Conservation (phyloP, 2,888 invertebrate species). For the Hydropsyche betteni region DNA sequence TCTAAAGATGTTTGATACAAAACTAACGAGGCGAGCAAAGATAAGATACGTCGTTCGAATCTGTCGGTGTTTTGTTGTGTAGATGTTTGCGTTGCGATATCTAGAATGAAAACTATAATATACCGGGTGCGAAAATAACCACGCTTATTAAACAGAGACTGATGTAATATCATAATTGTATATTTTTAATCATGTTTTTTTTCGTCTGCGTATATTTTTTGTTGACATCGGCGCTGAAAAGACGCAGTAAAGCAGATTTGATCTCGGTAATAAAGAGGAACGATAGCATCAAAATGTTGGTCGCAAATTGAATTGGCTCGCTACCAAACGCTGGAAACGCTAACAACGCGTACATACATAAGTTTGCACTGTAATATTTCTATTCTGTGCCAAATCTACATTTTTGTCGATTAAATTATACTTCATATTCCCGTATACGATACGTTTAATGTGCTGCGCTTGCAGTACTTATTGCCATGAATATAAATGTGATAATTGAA, state of each 20-base stretch:
- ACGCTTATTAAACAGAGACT: background rate
- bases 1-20: background rate
- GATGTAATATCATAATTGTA: background rate
- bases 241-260: slow-evolving; percentile 31
- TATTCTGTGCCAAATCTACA: slow-evolving; percentile 22
- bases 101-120: background rate
- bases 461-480: background rate
- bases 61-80: background rate
- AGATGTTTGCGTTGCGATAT: background rate
- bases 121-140: background rate
- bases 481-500: background rate
- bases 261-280: slow-evolving; percentile 30
- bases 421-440: slow-evolving; percentile 12
- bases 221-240: slow-evolving; percentile 12
- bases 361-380: slow-evolving; percentile 1
- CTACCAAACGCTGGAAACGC: slow-evolving; percentile 27
- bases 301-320: slow-evolving; percentile 33
- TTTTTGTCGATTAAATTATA: slow-evolving; percentile 24
- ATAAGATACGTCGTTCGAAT: background rate
- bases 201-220: background rate
- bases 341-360: slow-evolving; percentile 11
- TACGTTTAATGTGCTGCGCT: background rate
- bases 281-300: slow-evolving; percentile 29
- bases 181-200: background rate
- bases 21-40: background rate